Percentiles rank a stretch among this genome's conserved stretches.
Conservation (phyloP, 2,113 vertebrate species). For the Campylorhamphus procurvoides region DNA sequence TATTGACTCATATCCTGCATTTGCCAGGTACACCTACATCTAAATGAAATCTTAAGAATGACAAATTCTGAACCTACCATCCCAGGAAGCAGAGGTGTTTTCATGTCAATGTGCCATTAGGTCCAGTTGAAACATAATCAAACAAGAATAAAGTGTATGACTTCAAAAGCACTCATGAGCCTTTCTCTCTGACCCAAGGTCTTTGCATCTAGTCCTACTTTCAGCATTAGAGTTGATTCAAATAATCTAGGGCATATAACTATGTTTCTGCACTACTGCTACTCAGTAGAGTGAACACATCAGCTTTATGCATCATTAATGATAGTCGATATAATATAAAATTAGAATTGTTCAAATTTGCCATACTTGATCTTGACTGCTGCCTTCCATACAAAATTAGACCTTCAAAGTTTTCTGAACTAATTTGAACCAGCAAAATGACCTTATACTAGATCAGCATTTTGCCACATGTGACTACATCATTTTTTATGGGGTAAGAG, state of each 20-base stretch:
- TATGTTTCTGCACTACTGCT: background rate
- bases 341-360: background rate
- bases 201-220: background rate
- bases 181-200: background rate
- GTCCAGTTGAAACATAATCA: background rate
- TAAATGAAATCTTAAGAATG: slow-evolving; percentile 1
- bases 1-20: slow-evolving; percentile 74
- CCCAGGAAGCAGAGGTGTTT: background rate
- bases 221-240: background rate
- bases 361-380: background rate
- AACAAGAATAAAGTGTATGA: background rate
- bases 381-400: background rate
- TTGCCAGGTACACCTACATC: slow-evolving; percentile 48
- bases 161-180: background rate
- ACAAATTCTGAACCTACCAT: background rate
- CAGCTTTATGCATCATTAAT: background rate
- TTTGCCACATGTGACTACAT: background rate
- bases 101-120: background rate
- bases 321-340: background rate
- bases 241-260: background rate
- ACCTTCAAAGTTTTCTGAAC: background rate
- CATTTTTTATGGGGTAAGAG: background rate
- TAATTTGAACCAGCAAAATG: background rate
- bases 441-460: background rate
- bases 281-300: background rate